These are phyloP conservation scores for Eledona agricola DNA, from an alignment of 2,888 invertebrate genomes.

Conservation along the genomic window DNA sequence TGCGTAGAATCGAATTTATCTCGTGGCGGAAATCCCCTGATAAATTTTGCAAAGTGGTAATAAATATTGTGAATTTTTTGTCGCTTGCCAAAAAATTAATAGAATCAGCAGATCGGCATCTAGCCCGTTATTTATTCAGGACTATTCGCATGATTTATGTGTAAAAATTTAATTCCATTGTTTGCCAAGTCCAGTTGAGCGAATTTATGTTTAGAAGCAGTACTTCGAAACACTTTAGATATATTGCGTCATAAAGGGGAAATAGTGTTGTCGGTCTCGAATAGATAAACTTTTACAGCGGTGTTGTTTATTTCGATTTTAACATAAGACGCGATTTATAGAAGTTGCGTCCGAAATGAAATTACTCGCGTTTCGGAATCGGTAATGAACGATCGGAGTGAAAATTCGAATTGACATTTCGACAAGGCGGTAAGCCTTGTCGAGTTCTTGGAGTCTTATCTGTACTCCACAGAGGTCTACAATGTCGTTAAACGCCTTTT, in stretches of 20 bases:
- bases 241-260: slow-evolving; percentile 47
- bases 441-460: slow-evolving; percentile 46
- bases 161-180: slow-evolving; percentile 47
- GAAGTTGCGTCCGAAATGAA: too few species aligned
- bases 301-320: slow-evolving; percentile 29
- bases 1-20: too few species aligned
- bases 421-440: slow-evolving; percentile 45
- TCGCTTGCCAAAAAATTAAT: too few species aligned
- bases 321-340: slow-evolving; percentile 14
- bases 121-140: slow-evolving; percentile 27
- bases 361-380: too few species aligned
- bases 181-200: slow-evolving; percentile 46
- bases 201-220: slow-evolving; percentile 45
- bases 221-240: slow-evolving; percentile 48
- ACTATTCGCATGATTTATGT: slow-evolving; percentile 43
- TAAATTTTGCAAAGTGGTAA: too few species aligned
- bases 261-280: slow-evolving; percentile 40
- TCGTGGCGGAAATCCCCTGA: too few species aligned
- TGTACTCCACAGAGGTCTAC: slow-evolving; percentile 43
- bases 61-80: too few species aligned
- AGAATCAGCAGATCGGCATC: too few species aligned
- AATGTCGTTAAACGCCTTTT: slow-evolving; percentile 50
- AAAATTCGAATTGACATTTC: slow-evolving; percentile 43
- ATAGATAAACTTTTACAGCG: slow-evolving; percentile 39
- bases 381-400: slow-evolving; percentile 41